A percentile compares a stretch with the other conserved stretches of the same genome.
These are phyloP conservation scores for Oxygymnocypris stewartii DNA, from an alignment of 2,113 vertebrate genomes.

Conservation along the genomic window DNA sequence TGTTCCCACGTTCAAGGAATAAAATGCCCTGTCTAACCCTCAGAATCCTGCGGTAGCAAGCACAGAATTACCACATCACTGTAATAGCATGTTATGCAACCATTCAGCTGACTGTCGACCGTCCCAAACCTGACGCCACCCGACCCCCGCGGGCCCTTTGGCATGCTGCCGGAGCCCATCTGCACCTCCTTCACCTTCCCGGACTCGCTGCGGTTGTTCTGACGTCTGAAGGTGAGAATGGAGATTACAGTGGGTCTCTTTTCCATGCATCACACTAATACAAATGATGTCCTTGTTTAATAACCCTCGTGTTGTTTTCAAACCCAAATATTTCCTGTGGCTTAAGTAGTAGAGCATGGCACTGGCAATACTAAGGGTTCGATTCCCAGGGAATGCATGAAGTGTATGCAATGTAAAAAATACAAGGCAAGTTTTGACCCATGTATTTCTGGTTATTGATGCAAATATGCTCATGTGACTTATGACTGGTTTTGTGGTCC, in stretches of 20 bases:
- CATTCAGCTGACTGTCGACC: neutral
- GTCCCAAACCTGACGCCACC: neutral
- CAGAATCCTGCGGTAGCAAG: neutral
- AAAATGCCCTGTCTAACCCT: neutral
- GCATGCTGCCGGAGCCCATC: neutral
- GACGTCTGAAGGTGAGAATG: neutral
- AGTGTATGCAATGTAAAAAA: neutral
- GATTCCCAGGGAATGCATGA: neutral
- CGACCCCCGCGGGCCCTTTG: neutral
- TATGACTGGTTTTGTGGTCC: too few species aligned
- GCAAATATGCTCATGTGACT: too few species aligned
- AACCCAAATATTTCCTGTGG: neutral
- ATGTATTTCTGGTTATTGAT: too few species aligned
- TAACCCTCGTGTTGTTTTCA: neutral
- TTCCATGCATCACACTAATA: neutral
- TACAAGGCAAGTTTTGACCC: neutral
- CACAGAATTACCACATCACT: neutral
- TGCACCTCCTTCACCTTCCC: neutral
- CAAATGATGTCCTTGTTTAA: neutral
- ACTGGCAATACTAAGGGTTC: neutral
- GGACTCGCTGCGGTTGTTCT: neutral
- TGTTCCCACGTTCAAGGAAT: slow-evolving; percentile 13
- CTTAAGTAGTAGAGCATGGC: neutral
- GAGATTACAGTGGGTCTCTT: neutral
- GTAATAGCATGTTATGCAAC: neutral